Evolutionary conservation across 2,888 invertebrate genomes (phyloP).

Genomic region (Hemicrepidius hirtus): DNA sequence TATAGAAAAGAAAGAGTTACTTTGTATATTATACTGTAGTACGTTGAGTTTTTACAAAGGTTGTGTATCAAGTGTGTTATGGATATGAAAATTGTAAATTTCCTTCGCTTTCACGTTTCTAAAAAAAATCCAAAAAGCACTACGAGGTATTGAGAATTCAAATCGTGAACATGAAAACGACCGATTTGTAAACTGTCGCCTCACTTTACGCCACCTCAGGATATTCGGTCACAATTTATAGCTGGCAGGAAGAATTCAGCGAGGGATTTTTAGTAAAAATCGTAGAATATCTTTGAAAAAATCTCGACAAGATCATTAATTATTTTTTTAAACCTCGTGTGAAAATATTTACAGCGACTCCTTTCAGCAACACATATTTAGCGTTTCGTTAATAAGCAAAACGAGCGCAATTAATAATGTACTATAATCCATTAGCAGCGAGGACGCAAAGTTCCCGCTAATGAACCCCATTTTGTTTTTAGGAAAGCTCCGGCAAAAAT

Average conservation of each 20-base stretch:
- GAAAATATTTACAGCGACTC: conserved; percentile 23
- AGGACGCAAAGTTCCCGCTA: conserved; percentile 26
- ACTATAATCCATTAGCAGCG: conserved; percentile 35
- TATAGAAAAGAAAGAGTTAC: too few relatives aligned
- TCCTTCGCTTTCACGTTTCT: not conserved
- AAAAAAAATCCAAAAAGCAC: not conserved
- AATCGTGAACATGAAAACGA: conserved; percentile 18
- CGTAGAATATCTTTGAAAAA: conserved; percentile 9
- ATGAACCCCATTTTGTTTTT: conserved; percentile 37
- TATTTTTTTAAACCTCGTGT: not conserved
- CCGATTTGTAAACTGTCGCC: conserved; percentile 23
- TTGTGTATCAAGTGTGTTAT: too few relatives aligned
- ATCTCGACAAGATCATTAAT: conserved; percentile 18
- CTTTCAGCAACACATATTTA: conserved; percentile 31
- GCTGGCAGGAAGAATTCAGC: conserved; percentile 10
- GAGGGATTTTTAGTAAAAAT: conserved; percentile 6
- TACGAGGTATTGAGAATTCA: not conserved
- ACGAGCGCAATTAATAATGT: conserved; percentile 38
- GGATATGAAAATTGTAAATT: too few relatives aligned
- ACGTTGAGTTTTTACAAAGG: too few relatives aligned
- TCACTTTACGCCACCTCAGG: conserved; percentile 6
- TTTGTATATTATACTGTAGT: too few relatives aligned
- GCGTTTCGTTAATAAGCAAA: conserved; percentile 30
- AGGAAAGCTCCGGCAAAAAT: conserved; percentile 23
- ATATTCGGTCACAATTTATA: conserved; percentile 12